Conservation (phyloP, 2,113 vertebrate genomes). For the Promerops cafer region DNA sequence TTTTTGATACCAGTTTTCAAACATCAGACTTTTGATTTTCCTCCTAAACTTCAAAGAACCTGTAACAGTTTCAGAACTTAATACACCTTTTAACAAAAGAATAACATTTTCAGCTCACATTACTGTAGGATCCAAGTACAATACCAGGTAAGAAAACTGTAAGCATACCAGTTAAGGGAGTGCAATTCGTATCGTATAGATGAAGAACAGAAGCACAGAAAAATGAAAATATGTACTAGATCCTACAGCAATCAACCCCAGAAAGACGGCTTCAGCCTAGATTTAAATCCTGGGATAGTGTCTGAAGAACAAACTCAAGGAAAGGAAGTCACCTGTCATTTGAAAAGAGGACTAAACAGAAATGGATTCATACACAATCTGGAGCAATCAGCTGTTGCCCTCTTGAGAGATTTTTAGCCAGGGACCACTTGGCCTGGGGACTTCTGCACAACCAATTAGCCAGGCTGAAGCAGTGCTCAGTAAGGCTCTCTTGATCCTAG, state of each 20-base stretch:
- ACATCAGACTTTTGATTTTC: background rate
- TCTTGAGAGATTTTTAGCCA: background rate
- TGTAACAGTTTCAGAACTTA: background rate
- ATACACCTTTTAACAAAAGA: background rate
- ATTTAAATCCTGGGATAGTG: background rate
- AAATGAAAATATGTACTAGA: background rate
- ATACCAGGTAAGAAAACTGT: background rate
- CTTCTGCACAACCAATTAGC: background rate
- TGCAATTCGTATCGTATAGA: background rate
- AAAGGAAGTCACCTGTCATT: background rate
- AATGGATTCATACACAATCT: background rate
- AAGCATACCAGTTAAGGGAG: background rate
- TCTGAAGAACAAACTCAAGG: background rate
- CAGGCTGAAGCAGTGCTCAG: background rate
- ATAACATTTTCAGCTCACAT: background rate
- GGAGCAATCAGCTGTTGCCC: background rate
- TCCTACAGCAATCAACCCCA: background rate
- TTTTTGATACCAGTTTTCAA: background rate
- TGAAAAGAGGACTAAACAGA: background rate
- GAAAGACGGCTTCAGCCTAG: background rate
- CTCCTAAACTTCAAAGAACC: background rate
- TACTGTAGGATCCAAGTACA: background rate
- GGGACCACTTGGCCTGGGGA: rapidly evolving
- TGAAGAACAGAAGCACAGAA: background rate
- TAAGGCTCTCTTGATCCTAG: background rate